Conservation (phyloP, 1,140 invertebrate genomes). For the Drosophila sulfurigaster region DNA sequence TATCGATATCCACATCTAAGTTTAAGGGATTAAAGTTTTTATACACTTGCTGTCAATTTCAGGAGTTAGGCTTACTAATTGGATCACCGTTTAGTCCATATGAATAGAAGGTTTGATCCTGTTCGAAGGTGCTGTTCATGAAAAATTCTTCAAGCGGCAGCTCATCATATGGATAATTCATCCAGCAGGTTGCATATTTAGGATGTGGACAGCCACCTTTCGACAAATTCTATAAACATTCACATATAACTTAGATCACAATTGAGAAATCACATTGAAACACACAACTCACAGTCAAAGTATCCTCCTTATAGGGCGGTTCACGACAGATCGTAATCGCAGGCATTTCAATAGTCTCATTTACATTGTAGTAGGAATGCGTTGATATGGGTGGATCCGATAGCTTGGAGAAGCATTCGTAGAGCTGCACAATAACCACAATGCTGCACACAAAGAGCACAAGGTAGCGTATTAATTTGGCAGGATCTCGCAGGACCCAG, state of each 20-base stretch:
- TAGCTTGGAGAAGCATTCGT: conserved; percentile 86
- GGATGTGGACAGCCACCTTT: conserved; percentile 82
- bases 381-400: conserved; percentile 87
- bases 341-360: conserved; percentile 88
- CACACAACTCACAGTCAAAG: conserved; percentile 85
- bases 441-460: conserved; percentile 78
- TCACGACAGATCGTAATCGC: conserved; percentile 88
- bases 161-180: conserved; percentile 86
- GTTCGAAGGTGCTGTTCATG: conserved; percentile 86
- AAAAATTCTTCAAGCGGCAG: conserved; percentile 86
- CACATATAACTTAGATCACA: background rate
- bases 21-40: background rate
- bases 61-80: conserved; percentile 49
- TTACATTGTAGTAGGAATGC: conserved; percentile 87
- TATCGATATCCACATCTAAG: conserved; percentile 74
- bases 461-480: conserved; percentile 78
- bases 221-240: conserved; percentile 55
- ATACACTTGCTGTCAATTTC: background rate
- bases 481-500: conserved; percentile 78
- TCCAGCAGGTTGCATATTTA: conserved; percentile 86
- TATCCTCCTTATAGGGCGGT: conserved; percentile 87
- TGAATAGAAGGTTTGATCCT: conserved; percentile 78
- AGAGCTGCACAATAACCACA: conserved; percentile 85
- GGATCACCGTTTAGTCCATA: conserved; percentile 62
- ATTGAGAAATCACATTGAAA: background rate